A percentile compares a stretch with the other conserved stretches of the same genome.
These are phyloP conservation scores for Tapirus terrestris DNA, from an alignment of 2,113 vertebrate genomes.

Conservation along the genomic window DNA sequence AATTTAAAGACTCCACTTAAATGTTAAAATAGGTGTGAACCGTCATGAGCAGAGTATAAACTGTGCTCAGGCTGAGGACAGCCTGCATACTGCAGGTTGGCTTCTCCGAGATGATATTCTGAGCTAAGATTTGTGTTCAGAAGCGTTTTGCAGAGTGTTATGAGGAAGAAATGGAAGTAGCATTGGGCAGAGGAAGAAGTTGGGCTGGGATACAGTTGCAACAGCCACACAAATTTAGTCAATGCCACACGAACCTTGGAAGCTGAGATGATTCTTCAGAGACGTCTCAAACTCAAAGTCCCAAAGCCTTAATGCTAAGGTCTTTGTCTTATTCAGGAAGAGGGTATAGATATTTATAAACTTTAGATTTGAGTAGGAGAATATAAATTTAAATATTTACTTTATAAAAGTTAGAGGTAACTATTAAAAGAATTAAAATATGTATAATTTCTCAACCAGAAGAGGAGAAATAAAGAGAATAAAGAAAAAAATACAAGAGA, in stretches of 20 bases:
- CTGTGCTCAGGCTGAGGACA: not conserved
- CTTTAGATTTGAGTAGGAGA: not conserved
- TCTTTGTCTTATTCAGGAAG: not conserved
- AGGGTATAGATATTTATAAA: not conserved
- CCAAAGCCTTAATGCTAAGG: not conserved
- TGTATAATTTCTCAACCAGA: not conserved
- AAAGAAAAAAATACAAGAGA: not conserved
- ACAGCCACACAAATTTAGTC: not conserved
- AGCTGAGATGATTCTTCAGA: not conserved
- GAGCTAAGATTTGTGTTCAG: not conserved
- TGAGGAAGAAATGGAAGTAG: not conserved
- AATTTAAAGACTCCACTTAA: not conserved
- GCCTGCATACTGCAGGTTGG: not conserved
- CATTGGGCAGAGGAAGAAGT: not conserved
- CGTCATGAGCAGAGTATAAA: not conserved
- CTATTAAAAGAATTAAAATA: not conserved
- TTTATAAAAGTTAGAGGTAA: not conserved
- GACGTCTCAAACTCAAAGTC: not conserved
- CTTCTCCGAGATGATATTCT: not conserved
- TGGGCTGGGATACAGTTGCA: not conserved
- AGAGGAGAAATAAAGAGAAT: not conserved
- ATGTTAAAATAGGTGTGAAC: not conserved
- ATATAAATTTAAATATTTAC: not conserved
- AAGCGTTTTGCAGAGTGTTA: not conserved
- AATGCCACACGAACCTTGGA: too few relatives aligned